Conservation (phyloP, 2,113 vertebrate genomes). For the Herpetotheres cachinnans region DNA sequence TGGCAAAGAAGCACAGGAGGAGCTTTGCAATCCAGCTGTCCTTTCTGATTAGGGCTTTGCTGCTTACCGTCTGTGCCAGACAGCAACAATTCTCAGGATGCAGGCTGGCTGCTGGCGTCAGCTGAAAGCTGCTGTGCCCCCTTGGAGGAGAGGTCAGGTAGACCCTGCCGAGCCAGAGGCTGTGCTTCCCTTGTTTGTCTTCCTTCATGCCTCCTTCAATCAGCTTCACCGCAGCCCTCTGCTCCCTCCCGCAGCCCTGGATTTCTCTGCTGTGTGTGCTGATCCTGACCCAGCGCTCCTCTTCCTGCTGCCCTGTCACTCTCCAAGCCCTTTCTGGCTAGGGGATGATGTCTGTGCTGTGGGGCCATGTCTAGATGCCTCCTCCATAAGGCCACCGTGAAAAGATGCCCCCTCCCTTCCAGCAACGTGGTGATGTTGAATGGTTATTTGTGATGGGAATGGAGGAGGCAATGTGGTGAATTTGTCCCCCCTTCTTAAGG, state of each 20-base stretch:
- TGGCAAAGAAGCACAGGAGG: background rate
- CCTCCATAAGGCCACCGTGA: background rate
- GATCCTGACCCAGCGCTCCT: background rate
- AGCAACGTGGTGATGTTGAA: rapidly evolving
- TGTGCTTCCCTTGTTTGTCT: background rate
- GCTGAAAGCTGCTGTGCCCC: background rate
- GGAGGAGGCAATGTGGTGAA: background rate
- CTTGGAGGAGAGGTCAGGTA: background rate
- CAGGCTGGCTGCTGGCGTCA: background rate
- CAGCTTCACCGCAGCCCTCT: background rate
- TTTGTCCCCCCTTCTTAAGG: background rate
- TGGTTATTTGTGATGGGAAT: background rate
- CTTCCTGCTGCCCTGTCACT: background rate
- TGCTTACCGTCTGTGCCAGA: background rate
- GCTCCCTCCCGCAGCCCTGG: background rate
- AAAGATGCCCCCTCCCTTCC: background rate
- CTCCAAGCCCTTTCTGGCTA: background rate
- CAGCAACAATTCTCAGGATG: background rate
- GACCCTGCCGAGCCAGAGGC: background rate
- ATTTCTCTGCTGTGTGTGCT: background rate
- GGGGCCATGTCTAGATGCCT: background rate
- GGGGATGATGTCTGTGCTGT: background rate
- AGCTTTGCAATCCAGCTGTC: background rate
- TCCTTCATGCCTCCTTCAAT: constrained; percentile 14
- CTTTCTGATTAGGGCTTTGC: background rate